Base-by-base conservation (phyloP, 2,797 vertebrate genomes). In the Platalea minor region DNA sequence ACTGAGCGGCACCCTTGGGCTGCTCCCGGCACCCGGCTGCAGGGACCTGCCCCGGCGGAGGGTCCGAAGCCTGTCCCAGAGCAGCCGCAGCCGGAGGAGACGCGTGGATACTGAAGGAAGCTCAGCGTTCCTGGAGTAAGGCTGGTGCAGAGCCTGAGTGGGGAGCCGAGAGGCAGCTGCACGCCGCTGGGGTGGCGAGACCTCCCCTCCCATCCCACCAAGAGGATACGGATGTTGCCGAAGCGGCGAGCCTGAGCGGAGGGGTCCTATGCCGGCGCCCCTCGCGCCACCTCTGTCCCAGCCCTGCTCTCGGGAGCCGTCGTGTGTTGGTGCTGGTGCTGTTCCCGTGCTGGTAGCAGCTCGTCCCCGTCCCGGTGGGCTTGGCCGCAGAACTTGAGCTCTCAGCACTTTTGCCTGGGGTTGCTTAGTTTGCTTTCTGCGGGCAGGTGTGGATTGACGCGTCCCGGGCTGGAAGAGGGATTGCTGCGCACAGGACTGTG, bases 111-210 rank as follows among this genome's bases (percentile, higher is more conserved):
- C 23, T 10, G 4, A 23, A 43, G 57, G 53, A 17, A 56, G 68
- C 73, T 63, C 43, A 0, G 37, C 2, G 1, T 2, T 25, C 16
- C 80, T 2, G 35, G 46, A 50, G 77, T 11, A 2, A 33, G 61
- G 50, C 23, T 17, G 41, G 16, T 3, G 50, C 0, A 26, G 93
- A 74, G n/a, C 16, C 45, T 2, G 25, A 59, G 17, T 2, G 8
- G 14, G 20, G 57, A 16, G 48, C 57, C 4, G 54, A 65, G 72
- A 33, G 26, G 83, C 41, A 50, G 68, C 73, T 12, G 1, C 31
- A 4, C 28, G 12, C 64, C 3, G 5, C 37, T 5, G 25, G 54
- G 21, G 45, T 20, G 28, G 23, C 2, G 16, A 61, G 45, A 56
- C 24, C 46, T 59, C 13, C 9, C 21, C 7, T 43, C 18, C 46